Conservation (phyloP, 2,888 invertebrate genomes). For the Cataglyphis rosenhaueri region DNA sequence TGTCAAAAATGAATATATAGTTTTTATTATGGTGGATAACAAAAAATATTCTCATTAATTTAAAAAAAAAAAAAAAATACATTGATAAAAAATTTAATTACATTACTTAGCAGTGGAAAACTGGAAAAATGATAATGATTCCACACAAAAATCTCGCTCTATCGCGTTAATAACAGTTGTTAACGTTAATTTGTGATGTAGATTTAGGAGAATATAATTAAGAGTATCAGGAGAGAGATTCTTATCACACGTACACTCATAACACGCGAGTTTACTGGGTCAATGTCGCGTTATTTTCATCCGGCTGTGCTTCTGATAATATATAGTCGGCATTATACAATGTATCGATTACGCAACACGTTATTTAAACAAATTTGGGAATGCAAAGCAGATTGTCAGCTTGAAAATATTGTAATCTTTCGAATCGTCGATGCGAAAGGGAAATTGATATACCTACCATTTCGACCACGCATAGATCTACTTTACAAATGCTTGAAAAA, state of each 20-base stretch:
- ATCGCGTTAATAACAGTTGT: not conserved
- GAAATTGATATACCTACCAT: not conserved
- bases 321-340: not conserved
- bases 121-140: not conserved
- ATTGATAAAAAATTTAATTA: not conserved
- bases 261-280: slow-evolving; percentile 41
- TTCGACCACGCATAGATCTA: not conserved
- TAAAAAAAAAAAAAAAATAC: not conserved
- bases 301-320: not conserved
- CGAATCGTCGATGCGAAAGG: slow-evolving; percentile 3
- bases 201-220: slow-evolving; percentile 20
- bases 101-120: not conserved
- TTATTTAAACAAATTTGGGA: slow-evolving; percentile 19
- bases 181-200: not conserved
- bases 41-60: not conserved
- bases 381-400: slow-evolving; percentile 11
- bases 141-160: not conserved
- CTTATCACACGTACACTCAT: slow-evolving; percentile 20
- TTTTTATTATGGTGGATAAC: not conserved
- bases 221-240: slow-evolving; percentile 23
- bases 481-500: not conserved
- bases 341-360: not conserved
- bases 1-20: not conserved
- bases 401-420: slow-evolving; percentile 31
- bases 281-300: slow-evolving; percentile 33